Percentiles rank a stretch among this genome's conserved stretches.
Conservation (phyloP, 2,888 invertebrate genomes). For the Cryptocephalus moraei region DNA sequence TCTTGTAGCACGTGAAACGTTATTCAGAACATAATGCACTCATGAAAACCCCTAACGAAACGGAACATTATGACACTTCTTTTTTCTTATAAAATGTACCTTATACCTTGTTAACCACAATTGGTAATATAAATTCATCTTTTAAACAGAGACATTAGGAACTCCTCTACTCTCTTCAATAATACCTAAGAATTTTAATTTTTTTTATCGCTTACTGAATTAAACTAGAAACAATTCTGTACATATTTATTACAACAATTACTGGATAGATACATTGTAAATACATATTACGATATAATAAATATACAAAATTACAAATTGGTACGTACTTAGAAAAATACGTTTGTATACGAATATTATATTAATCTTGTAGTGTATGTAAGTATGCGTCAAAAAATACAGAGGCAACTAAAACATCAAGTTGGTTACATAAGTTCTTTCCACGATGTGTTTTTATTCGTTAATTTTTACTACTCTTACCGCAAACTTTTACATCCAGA, state of each 20-base stretch:
- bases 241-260: constrained; percentile 1
- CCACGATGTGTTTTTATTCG: neutral
- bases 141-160: too few relatives aligned
- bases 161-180: too few relatives aligned
- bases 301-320: constrained; percentile 16
- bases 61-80: too few relatives aligned
- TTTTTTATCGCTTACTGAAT: constrained; percentile 1
- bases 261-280: constrained; percentile 8
- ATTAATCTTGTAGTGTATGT: constrained; percentile 7
- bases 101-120: too few relatives aligned
- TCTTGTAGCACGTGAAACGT: too few relatives aligned
- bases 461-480: constrained; percentile 8
- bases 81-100: too few relatives aligned
- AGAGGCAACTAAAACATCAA: neutral
- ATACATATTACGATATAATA: constrained; percentile 11
- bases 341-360: constrained; percentile 4
- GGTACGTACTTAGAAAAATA: constrained; percentile 7
- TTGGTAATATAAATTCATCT: too few relatives aligned
- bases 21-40: too few relatives aligned
- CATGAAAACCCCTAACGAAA: too few relatives aligned
- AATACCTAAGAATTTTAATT: neutral
- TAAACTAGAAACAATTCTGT: constrained; percentile 3
- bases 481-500: constrained; percentile 16
- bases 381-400: constrained; percentile 6
- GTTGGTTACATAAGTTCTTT: constrained; percentile 3